phyloP scores from a whole-genome alignment of 2,888 invertebrate genomes.

The Melipona beecheii region DNA sequence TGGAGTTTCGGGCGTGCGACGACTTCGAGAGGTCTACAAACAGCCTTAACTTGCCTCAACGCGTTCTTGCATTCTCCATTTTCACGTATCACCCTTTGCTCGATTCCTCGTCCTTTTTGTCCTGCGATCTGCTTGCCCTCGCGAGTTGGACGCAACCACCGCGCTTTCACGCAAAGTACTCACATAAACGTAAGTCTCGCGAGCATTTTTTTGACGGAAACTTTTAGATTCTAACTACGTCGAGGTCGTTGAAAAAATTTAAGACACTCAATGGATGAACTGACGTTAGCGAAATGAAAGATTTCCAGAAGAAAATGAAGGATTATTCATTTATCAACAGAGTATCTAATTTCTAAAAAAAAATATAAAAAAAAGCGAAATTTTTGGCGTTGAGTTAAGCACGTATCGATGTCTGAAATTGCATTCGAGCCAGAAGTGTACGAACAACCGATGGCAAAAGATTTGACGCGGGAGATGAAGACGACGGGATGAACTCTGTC shows the following conservation, averaged over 20 bases:
- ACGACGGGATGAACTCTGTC: constrained; percentile 29
- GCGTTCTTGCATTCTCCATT: constrained; percentile 36
- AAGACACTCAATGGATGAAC: background rate
- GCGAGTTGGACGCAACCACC: background rate
- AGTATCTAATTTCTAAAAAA: no score
- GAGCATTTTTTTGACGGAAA: fast-evolving
- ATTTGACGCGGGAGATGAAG: constrained; percentile 12
- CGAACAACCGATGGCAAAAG: constrained; percentile 16
- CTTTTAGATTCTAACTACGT: background rate
- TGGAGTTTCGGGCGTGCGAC: constrained; percentile 62
- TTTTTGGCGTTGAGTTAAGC: background rate
- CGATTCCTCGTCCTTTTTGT: constrained; percentile 5
- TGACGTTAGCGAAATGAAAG: background rate
- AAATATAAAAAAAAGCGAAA: background rate
- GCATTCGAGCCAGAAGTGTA: background rate
- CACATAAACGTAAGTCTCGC: background rate
- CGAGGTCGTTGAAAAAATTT: background rate
- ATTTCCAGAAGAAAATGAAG: background rate
- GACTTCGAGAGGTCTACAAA: constrained; percentile 70
- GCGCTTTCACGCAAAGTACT: background rate
- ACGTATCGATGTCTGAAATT: constrained; percentile 29
- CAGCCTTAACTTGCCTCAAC: constrained; percentile 54
- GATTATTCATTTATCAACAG: no score
- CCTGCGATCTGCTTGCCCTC: background rate
- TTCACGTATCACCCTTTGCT: constrained; percentile 19